A percentile compares a stretch with the other conserved stretches of the same genome.
phyloP scores from a whole-genome alignment of 2,113 vertebrate genomes.

The human (Homo sapiens) region DNA sequence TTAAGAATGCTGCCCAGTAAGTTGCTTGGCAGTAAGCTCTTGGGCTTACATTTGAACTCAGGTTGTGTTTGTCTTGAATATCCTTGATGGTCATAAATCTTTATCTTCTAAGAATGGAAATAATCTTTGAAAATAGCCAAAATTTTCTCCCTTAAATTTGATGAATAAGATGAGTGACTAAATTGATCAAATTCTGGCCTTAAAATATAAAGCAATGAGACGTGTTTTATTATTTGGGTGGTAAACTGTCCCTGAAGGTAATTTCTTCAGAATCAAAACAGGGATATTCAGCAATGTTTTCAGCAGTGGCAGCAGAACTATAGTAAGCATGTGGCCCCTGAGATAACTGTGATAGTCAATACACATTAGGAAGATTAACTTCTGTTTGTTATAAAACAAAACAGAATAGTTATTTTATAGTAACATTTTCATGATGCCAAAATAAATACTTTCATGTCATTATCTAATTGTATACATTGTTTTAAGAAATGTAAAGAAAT shows the following conservation, averaged over 20 bases:
- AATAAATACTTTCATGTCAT: slow-evolving; percentile 59
- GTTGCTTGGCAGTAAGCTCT: background rate
- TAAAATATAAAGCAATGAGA: slow-evolving; percentile 57
- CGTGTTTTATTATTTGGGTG: slow-evolving; percentile 29
- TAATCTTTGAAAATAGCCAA: slow-evolving; percentile 28
- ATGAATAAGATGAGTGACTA: slow-evolving; percentile 18
- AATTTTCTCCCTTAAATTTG: slow-evolving; percentile 36
- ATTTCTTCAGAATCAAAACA: slow-evolving; percentile 34
- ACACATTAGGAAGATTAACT: slow-evolving; percentile 54
- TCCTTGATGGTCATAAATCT: slow-evolving; percentile 46
- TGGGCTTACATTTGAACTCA: slow-evolving; percentile 18
- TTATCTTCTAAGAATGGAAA: slow-evolving; percentile 26
- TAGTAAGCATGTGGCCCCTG: background rate
- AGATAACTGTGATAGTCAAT: slow-evolving; percentile 51
- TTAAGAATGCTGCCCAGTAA: slow-evolving; percentile 5
- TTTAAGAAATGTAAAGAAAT: slow-evolving; percentile 69
- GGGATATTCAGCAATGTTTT: slow-evolving; percentile 30
- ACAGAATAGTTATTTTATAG: slow-evolving; percentile 38
- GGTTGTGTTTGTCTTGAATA: background rate
- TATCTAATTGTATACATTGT: slow-evolving; percentile 67
- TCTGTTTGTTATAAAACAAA: slow-evolving; percentile 53
- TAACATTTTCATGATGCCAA: slow-evolving; percentile 14
- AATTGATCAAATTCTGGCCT: slow-evolving; percentile 36
- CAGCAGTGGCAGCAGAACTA: slow-evolving; percentile 51
- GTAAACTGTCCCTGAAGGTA: slow-evolving; percentile 47